These are phyloP conservation scores for Antigone vipio DNA, from an alignment of 2,113 vertebrate species.

Conservation along the genomic window DNA sequence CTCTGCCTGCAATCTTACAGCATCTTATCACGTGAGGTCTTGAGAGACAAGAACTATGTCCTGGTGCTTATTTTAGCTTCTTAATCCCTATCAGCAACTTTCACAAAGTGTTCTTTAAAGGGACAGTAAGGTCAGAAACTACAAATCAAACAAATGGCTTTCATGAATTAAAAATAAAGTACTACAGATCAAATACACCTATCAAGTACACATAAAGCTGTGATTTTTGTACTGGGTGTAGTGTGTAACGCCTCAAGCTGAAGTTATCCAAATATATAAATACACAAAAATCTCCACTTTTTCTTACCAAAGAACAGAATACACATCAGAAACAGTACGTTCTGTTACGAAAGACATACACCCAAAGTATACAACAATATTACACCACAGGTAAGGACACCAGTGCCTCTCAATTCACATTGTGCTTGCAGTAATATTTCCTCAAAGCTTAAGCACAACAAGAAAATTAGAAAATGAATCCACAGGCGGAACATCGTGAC, in stretches of 20 bases:
- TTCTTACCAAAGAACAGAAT: not conserved
- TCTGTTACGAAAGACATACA: not conserved
- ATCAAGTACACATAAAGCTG: not conserved
- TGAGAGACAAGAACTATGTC: conserved; percentile 29
- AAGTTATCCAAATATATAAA: not conserved
- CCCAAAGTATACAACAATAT: not conserved
- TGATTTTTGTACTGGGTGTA: not conserved
- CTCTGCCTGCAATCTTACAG: conserved; percentile 15
- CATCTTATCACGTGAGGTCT: not conserved
- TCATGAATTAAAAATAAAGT: conserved; percentile 55
- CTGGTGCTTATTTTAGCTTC: conserved; percentile 43
- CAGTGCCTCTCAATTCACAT: not conserved
- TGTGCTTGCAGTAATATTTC: not conserved
- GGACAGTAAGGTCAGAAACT: conserved; percentile 24
- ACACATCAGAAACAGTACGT: not conserved
- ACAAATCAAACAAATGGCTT: conserved; percentile 28
- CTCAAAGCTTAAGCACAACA: not conserved
- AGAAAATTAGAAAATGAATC: not conserved
- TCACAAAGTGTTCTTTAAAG: conserved; percentile 22
- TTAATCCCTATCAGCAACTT: conserved; percentile 8
- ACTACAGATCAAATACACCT: not conserved
- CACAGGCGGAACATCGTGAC: fast-evolving
- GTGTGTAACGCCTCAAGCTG: not conserved
- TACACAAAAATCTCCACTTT: not conserved
- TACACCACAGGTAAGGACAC: not conserved